Percentiles rank a stretch among this genome's conserved stretches.
These are phyloP conservation scores for Metallyticus violacea DNA, from an alignment of 2,888 invertebrate species.

Conservation along the genomic window DNA sequence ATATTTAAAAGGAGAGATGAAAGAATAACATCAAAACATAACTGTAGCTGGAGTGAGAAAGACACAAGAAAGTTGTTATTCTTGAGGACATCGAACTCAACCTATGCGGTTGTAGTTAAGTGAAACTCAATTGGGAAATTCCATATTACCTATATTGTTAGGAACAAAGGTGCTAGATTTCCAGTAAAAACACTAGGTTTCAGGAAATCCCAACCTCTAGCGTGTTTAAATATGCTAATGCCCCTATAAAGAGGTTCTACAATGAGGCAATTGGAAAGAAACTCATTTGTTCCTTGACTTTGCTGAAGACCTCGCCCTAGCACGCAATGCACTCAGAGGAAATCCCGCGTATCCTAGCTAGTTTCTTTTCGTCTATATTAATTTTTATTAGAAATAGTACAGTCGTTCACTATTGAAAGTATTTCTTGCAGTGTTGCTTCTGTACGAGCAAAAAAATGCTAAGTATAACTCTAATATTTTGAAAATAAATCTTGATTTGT, in stretches of 20 bases:
- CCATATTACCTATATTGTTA: neutral
- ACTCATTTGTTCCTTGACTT: neutral
- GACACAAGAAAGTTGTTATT: neutral
- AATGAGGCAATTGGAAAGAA: neutral
- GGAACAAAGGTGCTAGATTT: neutral
- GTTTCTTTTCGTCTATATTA: too few relatives aligned
- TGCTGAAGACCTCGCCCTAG: too few relatives aligned
- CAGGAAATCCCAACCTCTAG: neutral
- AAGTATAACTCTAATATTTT: too few relatives aligned
- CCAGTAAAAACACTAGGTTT: neutral
- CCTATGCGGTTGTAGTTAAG: neutral
- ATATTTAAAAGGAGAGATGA: too few relatives aligned
- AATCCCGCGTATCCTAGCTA: too few relatives aligned
- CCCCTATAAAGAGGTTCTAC: neutral
- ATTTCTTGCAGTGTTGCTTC: too few relatives aligned
- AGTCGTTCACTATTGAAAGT: too few relatives aligned
- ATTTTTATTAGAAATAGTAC: too few relatives aligned
- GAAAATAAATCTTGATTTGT: too few relatives aligned
- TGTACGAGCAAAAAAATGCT: too few relatives aligned
- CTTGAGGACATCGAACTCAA: neutral
- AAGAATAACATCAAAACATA: too few relatives aligned
- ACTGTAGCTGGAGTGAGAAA: neutral
- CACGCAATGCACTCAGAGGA: too few relatives aligned
- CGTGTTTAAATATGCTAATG: neutral
- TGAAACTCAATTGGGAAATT: neutral